Conservation (phyloP, 1,140 invertebrate species). For the Oncopodura yosiiana region DNA sequence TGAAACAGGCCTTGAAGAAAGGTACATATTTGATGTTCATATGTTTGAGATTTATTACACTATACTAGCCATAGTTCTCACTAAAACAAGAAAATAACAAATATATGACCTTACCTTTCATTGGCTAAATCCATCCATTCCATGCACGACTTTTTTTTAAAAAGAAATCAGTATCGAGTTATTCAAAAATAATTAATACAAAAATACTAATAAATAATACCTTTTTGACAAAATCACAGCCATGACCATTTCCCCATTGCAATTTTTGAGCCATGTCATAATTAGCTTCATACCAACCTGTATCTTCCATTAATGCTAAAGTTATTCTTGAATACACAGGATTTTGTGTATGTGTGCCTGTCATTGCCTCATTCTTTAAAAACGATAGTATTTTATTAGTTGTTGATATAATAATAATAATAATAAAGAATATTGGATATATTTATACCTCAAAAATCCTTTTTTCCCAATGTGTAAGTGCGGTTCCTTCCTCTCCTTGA, state of each 20-base stretch:
- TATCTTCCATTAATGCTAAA: slow-evolving; percentile 95
- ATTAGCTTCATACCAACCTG: slow-evolving; percentile 86
- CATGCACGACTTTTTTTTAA: slow-evolving; percentile 90
- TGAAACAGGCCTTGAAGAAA: too few relatives aligned
- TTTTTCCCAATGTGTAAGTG: slow-evolving; percentile 97
- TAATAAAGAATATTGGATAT: background rate
- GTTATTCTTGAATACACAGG: slow-evolving; percentile 94
- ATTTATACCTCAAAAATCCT: slow-evolving; percentile 77
- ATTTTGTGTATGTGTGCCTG: slow-evolving; percentile 97
- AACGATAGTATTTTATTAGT: background rate
- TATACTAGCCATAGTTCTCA: too few relatives aligned
- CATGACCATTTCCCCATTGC: slow-evolving; percentile 79
- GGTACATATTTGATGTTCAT: too few relatives aligned
- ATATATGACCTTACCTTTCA: slow-evolving; percentile 41
- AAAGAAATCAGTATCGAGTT: too few relatives aligned
- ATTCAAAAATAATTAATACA: too few relatives aligned
- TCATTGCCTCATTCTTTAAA: slow-evolving; percentile 96
- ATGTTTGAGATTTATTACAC: too few relatives aligned
- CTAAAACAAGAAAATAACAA: background rate
- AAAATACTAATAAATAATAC: too few relatives aligned
- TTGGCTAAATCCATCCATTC: slow-evolving; percentile 79
- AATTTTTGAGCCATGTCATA: slow-evolving; percentile 79
- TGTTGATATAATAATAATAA: slow-evolving; percentile 4
- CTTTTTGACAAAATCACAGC: slow-evolving; percentile 89
- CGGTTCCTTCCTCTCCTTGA: slow-evolving; percentile 93